These are phyloP conservation scores for Danio jaintianensis DNA, from an alignment of 2,797 vertebrate species.

Conservation along the genomic window DNA sequence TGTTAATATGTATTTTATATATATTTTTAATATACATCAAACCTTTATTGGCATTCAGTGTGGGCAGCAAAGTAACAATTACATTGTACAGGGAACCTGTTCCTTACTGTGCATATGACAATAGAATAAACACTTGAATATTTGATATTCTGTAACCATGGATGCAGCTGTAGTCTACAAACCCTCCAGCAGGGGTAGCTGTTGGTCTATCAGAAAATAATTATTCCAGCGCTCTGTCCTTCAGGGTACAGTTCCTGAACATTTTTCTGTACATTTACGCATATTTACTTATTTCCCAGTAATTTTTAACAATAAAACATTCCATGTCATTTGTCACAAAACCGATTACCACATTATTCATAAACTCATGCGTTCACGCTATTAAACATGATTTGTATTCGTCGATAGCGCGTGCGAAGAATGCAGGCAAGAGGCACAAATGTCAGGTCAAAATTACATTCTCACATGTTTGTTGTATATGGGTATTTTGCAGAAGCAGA, in stretches of 20 bases:
- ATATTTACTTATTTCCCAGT: not conserved
- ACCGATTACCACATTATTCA: constrained; percentile 32
- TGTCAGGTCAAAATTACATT: constrained; percentile 35
- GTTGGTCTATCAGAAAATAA: constrained; percentile 71
- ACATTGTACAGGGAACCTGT: too few species aligned
- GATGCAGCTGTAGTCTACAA: not conserved
- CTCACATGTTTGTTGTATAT: constrained; percentile 16
- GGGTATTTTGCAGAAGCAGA: constrained; percentile 9
- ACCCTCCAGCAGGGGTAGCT: constrained; percentile 79
- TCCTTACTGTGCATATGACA: too few species aligned
- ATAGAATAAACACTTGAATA: too few species aligned
- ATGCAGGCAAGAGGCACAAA: constrained; percentile 24
- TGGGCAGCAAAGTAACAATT: too few species aligned
- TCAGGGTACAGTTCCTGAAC: not conserved
- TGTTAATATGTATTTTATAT: too few species aligned
- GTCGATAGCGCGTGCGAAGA: not conserved
- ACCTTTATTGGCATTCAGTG: too few species aligned
- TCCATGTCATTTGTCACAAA: constrained; percentile 15
- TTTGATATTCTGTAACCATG: too few species aligned
- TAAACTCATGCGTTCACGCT: constrained; percentile 17
- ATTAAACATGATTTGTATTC: constrained; percentile 31
- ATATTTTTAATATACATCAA: too few species aligned
- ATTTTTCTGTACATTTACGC: not conserved
- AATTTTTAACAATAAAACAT: constrained; percentile 24
- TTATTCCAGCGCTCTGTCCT: not conserved